Percentiles rank a stretch among this genome's conserved stretches.
These are phyloP conservation scores for Trissolcus basalis DNA, from an alignment of 1,140 invertebrate species.

Conservation along the genomic window DNA sequence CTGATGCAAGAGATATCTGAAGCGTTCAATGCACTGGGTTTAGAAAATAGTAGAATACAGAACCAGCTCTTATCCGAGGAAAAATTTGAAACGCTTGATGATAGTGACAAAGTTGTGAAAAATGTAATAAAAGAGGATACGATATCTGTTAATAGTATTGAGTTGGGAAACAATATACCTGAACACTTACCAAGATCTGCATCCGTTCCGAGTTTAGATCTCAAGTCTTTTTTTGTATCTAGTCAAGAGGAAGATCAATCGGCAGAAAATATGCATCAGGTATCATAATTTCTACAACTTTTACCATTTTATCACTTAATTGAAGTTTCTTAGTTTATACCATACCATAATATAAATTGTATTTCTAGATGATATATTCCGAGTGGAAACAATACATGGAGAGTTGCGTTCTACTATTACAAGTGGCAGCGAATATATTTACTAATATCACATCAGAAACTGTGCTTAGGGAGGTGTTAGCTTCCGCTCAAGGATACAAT, in stretches of 20 bases:
- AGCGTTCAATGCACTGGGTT: conserved; percentile 67
- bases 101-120: conserved; percentile 67
- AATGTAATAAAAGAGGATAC: conserved; percentile 64
- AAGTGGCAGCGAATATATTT: conserved; percentile 78
- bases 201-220: conserved; percentile 76
- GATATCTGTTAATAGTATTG: conserved; percentile 72
- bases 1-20: conserved; percentile 69
- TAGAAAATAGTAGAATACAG: conserved; percentile 58
- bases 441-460: conserved; percentile 77
- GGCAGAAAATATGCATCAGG: conserved; percentile 73
- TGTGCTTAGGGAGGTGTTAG: conserved; percentile 78
- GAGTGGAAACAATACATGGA: conserved; percentile 80
- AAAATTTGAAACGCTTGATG: conserved; percentile 61
- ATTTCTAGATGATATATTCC: conserved; percentile 70
- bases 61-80: conserved; percentile 56
- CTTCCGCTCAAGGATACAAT: conserved; percentile 77
- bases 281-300: too few relatives aligned
- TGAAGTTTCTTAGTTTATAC: too few relatives aligned
- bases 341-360: too few relatives aligned
- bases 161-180: conserved; percentile 64
- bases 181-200: conserved; percentile 72
- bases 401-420: conserved; percentile 76
- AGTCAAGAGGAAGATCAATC: conserved; percentile 70
- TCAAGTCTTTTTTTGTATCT: conserved; percentile 71
- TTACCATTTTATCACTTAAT: too few relatives aligned